Evolutionary conservation across 2,797 vertebrate species (phyloP).

Genomic region (Parotocinclus haroldoi): DNA sequence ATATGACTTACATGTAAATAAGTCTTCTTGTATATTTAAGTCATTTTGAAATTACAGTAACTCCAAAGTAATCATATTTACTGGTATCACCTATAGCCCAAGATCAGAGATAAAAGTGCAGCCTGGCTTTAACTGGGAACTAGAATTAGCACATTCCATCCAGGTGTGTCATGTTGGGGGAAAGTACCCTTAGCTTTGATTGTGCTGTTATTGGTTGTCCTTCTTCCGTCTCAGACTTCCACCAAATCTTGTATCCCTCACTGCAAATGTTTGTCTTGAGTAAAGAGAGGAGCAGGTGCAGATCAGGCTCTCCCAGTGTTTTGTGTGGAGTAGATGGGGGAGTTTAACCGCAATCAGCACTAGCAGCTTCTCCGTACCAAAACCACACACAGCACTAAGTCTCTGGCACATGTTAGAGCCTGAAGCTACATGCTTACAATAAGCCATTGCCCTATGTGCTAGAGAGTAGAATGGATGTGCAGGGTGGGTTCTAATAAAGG

Average conservation of each 20-base stretch:
- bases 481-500: no score
- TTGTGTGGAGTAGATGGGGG: slow-evolving; percentile 20
- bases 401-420: slow-evolving; percentile 52
- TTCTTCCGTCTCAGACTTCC: slow-evolving; percentile 5
- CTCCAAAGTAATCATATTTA: no score
- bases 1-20: no score
- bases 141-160: not conserved
- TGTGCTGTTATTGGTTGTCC: slow-evolving; percentile 10
- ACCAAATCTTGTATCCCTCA: slow-evolving; percentile 19
- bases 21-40: no score
- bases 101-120: slow-evolving; percentile 9
- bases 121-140: not conserved
- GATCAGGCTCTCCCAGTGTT: slow-evolving; percentile 47
- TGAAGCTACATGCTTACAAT: slow-evolving; percentile 36
- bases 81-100: not conserved
- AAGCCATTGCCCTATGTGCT: slow-evolving; percentile 1
- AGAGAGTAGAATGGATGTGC: not conserved
- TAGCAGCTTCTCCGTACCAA: slow-evolving; percentile 36
- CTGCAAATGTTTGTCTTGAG: slow-evolving; percentile 56
- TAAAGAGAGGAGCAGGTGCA: slow-evolving; percentile 62
- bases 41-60: no score
- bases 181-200: slow-evolving; percentile 32
- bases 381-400: slow-evolving; percentile 53
- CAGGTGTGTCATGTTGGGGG: slow-evolving; percentile 29
- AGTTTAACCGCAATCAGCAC: slow-evolving; percentile 50